Evolutionary conservation across 2,888 invertebrate genomes (phyloP).

Genomic region (Mamestra brassicae): DNA sequence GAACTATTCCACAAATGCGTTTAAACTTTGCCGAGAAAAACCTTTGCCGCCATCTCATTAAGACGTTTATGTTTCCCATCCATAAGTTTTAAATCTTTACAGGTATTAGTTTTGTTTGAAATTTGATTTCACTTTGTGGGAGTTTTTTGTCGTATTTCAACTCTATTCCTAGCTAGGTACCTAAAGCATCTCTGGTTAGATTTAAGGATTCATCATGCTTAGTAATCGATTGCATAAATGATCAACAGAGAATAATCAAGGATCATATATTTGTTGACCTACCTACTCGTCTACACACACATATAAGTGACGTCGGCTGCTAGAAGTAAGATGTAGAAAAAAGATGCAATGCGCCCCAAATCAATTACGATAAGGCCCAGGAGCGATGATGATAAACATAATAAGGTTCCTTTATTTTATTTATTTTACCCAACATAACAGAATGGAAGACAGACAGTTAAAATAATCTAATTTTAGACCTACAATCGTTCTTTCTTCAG

Average conservation of each 20-base stretch:
- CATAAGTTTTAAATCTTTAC: constrained; percentile 7
- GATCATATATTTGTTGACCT: background rate
- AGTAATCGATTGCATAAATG: background rate
- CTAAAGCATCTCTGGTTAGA: background rate
- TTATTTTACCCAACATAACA: background rate
- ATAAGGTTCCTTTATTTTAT: background rate
- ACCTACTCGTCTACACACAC: no score
- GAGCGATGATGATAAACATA: background rate
- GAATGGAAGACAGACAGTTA: background rate
- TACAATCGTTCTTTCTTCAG: constrained; percentile 16
- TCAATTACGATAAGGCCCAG: constrained; percentile 12
- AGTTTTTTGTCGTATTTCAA: constrained; percentile 3
- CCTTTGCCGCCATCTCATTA: constrained; percentile 4
- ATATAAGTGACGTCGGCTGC: no score
- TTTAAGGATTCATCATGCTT: background rate
- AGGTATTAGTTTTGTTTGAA: background rate
- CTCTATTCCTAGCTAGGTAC: background rate
- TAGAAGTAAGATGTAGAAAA: background rate
- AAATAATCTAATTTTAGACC: constrained; percentile 1
- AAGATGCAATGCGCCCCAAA: background rate
- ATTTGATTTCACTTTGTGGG: constrained; percentile 8
- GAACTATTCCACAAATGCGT: constrained; percentile 26
- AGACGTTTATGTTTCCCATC: constrained; percentile 24
- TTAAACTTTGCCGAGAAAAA: constrained; percentile 19
- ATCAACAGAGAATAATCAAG: background rate